Base-by-base conservation (phyloP, 2,113 vertebrate species). In the Grammomys surdaster region DNA sequence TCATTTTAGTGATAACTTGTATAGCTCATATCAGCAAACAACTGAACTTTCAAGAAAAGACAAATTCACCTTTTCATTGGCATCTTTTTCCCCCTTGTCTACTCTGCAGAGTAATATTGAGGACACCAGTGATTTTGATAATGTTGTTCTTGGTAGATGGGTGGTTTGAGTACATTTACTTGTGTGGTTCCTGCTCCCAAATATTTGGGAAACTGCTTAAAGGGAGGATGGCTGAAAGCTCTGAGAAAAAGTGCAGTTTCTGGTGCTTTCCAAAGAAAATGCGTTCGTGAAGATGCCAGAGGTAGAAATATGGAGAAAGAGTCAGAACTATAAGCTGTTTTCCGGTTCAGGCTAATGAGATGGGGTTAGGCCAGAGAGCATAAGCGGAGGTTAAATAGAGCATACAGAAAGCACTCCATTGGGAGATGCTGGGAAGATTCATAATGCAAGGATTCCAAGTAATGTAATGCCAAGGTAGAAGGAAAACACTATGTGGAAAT, bases 371-470 rank as follows among this genome's bases (percentile, higher is more conserved):
- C 46, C 54, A 91, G 48, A 75, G 60, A 94, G 82, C 63, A 80
- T 87, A 94, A 84, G 48, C 80, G 73, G 72, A 91, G 8, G 58
- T 93, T 93, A 77, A 94, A 81, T 81, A 89, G 54, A 54, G 2
- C 54, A 36, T 81, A 16, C 5, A 51, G 20, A 95, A 95, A 88
- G 28, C 65, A 70, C 43, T 93, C 11, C 77, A 76, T 46, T 93
- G 95, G 95, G 95, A 95, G 43, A 88, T 72, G 65, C 17, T 85
- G 28, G 77, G 43, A 85, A 87, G 51, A 96, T 92, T 90, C 89
- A 60, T 82, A 93, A 90, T 88, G n/a, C n/a, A 72, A 95, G 20
- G 11, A 86, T 89, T 96, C 89, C 76, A 90, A 93, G 94, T 82
- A 94, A 60, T 22, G 2, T 54, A 88, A 90, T n/a, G 1, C 19